Base-by-base conservation (phyloP, 30 jellyfish, hydroid and myxozoan species). In the Catostylus mosaicus region DNA sequence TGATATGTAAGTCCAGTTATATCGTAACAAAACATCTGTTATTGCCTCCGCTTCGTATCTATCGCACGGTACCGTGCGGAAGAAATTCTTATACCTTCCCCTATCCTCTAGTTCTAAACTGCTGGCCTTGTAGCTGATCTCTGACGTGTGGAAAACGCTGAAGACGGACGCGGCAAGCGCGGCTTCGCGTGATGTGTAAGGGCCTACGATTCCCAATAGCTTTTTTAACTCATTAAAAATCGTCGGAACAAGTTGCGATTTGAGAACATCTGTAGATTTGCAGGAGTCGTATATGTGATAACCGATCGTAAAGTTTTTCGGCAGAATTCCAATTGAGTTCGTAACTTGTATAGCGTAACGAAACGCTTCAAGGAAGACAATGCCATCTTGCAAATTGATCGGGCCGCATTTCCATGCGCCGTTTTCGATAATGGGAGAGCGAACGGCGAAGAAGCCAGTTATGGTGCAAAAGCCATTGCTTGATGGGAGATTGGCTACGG, bases 11-110 rank as follows among this genome's bases (percentile, higher is more conserved):
- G 75, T 66, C 96, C 96, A 87, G 56, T 77, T 65, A 51, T 50
- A 67, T 26, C 56, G 57, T n/a, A 52, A 38, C 22, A 87, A 38
- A 26, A 87, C 46, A 40, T 87, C 96, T 9, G 57, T 54, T 9
- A 87, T 51, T 36, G 96, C 96, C 43, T 31, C 33, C 3, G 78
- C 96, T 60, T 75, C 91, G 69, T 46, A 77, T 76, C 96, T 90
- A 38, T 87, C 96, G 43, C 91, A 87, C n/a, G 96, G 96, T 14
- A 77, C 96, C 16, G 96, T 87, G 26, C 96, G 77, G 64, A 63
- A 87, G 73, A 87, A 87, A 50, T 76, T 87, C 14, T 50, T 35
- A 60, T 87, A 87, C 64, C 81, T 82, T 12, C 90, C 96, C 19
- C 88, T 60, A 75, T 87, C 85, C 50, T 87, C 96, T 40, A 87